Evolutionary conservation across 2,888 invertebrate genomes (phyloP).

Genomic region (Plemyria rubiginata): DNA sequence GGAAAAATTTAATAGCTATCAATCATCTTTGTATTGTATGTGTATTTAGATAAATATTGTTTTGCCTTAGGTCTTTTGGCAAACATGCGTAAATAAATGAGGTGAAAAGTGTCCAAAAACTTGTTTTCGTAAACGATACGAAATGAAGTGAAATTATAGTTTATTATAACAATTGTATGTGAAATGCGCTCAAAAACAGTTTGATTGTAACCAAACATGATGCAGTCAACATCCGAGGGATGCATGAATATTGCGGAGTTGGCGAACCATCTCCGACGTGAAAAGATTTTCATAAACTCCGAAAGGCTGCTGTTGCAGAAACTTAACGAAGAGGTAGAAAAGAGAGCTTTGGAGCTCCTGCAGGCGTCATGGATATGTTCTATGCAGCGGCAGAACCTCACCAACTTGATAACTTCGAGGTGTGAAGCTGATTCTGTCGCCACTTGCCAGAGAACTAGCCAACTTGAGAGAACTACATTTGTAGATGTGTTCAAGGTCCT

Average conservation of each 20-base stretch:
- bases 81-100: conserved; percentile 40
- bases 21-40: background rate
- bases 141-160: conserved; percentile 62
- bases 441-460: conserved; percentile 88
- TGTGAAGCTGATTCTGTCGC: conserved; percentile 90
- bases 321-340: conserved; percentile 89
- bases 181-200: conserved; percentile 55
- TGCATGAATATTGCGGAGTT: conserved; percentile 81
- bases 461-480: conserved; percentile 84
- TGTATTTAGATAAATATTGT: background rate
- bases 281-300: conserved; percentile 93
- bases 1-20: background rate
- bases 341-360: conserved; percentile 81
- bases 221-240: conserved; percentile 79
- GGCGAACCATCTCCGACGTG: conserved; percentile 89
- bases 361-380: conserved; percentile 95
- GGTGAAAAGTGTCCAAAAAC: conserved; percentile 55
- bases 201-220: conserved; percentile 61
- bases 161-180: conserved; percentile 38
- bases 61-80: background rate
- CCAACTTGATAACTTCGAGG: conserved; percentile 89
- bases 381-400: conserved; percentile 93
- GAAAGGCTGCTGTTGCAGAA: conserved; percentile 93
- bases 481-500: conserved; percentile 93
- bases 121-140: conserved; percentile 48